Evolutionary conservation across 2,888 invertebrate species (phyloP).

Genomic region (Euplagia quadripunctaria): DNA sequence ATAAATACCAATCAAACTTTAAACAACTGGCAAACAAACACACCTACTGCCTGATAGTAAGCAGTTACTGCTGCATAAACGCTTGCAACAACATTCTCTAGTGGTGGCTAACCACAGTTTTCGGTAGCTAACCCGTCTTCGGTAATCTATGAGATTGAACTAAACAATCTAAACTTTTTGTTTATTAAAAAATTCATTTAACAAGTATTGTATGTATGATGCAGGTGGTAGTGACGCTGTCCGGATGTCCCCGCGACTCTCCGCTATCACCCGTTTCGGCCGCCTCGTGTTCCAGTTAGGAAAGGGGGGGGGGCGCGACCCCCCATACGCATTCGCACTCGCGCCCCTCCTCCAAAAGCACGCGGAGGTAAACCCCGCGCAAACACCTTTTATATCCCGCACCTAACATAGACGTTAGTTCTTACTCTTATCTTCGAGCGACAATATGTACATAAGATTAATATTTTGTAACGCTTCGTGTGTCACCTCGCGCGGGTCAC

Average conservation of each 20-base stretch:
- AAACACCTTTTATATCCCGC: slow-evolving; percentile 71
- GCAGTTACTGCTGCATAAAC: neutral
- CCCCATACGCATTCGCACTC: slow-evolving; percentile 85
- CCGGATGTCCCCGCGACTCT: slow-evolving; percentile 95
- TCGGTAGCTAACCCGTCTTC: neutral
- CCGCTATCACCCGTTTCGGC: slow-evolving; percentile 95
- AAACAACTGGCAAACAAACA: neutral
- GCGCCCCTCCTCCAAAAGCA: slow-evolving; percentile 86
- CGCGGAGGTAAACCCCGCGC: slow-evolving; percentile 83
- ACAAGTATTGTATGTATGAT: slow-evolving; percentile 20
- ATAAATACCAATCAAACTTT: too few species aligned
- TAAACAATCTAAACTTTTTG: neutral
- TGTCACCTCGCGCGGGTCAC: slow-evolving; percentile 65
- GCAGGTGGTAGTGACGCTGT: slow-evolving; percentile 93
- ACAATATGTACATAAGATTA: slow-evolving; percentile 88
- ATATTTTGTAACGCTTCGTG: slow-evolving; percentile 82
- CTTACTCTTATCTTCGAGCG: slow-evolving; percentile 84
- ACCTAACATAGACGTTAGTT: slow-evolving; percentile 76
- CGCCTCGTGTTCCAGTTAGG: slow-evolving; percentile 97
- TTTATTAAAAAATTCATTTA: neutral
- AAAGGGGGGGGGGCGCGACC: slow-evolving; percentile 87
- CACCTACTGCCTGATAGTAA: neutral
- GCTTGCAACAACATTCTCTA: neutral
- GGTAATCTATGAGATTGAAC: neutral
- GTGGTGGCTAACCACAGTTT: neutral